A percentile compares a stretch with the other conserved stretches of the same genome.
Conservation (phyloP, 2,797 vertebrate species). For the Tiaroga cobitis region DNA sequence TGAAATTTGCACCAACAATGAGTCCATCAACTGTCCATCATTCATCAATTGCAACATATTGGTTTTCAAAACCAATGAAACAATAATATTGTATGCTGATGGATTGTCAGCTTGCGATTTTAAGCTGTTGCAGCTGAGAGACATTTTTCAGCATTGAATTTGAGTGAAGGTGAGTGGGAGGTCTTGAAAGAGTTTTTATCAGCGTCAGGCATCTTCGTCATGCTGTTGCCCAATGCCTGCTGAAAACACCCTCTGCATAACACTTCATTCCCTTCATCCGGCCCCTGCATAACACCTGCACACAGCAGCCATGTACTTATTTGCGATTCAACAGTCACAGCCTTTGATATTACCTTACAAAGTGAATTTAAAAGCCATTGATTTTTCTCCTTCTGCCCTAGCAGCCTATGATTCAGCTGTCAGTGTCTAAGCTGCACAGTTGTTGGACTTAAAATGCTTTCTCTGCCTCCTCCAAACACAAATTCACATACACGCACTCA, state of each 20-base stretch:
- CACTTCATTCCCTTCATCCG: constrained; percentile 22
- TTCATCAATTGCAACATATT: neutral
- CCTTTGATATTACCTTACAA: constrained; percentile 55
- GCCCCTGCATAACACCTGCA: constrained; percentile 41
- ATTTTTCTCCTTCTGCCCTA: constrained; percentile 55
- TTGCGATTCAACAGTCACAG: constrained; percentile 44
- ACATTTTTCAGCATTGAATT: constrained; percentile 33
- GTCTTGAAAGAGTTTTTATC: constrained; percentile 54
- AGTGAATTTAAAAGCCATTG: constrained; percentile 60
- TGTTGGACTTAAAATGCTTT: constrained; percentile 43
- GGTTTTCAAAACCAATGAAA: neutral
- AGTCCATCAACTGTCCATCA: neutral
- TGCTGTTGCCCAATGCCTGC: constrained; percentile 24
- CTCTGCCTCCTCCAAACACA: constrained; percentile 40
- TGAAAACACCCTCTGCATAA: constrained; percentile 48
- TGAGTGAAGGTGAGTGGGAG: constrained; percentile 50
- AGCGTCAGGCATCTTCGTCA: constrained; percentile 46
- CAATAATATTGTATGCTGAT: constrained; percentile 10
- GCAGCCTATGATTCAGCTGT: constrained; percentile 54
- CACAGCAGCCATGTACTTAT: constrained; percentile 11
- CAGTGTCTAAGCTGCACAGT: constrained; percentile 40
- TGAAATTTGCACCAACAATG: neutral
- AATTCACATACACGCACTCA: neutral
- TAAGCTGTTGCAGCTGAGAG: neutral
- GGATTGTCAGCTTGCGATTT: constrained; percentile 2